phyloP scores from a whole-genome alignment of 2,888 invertebrate species.

The Drosophila stalkeri region DNA sequence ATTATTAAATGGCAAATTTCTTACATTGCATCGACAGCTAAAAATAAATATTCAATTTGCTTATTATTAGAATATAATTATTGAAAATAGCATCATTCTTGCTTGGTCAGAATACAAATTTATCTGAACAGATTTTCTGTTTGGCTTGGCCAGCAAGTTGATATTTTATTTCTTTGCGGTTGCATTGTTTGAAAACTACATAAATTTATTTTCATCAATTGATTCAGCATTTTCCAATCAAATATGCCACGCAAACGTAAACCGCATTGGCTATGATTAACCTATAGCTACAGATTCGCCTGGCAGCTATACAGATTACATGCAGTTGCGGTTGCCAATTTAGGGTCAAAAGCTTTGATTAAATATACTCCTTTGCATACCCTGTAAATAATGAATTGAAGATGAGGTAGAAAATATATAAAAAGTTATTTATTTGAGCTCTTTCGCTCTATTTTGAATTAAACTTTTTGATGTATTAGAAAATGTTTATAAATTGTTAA shows the following conservation, averaged over 20 bases:
- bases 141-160: background rate
- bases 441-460: too few species aligned
- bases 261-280: conserved; percentile 17
- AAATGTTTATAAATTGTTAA: background rate
- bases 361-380: conserved; percentile 5
- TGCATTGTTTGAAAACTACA: conserved; percentile 9
- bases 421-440: background rate
- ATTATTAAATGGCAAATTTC: background rate
- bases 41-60: background rate
- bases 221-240: conserved; percentile 56
- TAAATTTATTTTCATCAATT: conserved; percentile 29
- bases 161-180: conserved; percentile 6
- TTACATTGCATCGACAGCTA: too few species aligned
- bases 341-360: conserved; percentile 21
- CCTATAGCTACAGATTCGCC: background rate
- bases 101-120: background rate
- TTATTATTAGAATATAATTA: background rate
- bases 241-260: conserved; percentile 38
- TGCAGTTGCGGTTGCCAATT: conserved; percentile 23
- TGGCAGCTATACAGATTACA: conserved; percentile 14
- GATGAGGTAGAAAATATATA: background rate
- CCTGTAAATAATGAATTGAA: background rate
- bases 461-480: too few species aligned
- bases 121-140: background rate
- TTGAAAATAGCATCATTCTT: too few species aligned